These are phyloP conservation scores for Theretra japonica DNA, from an alignment of 2,888 invertebrate species.

Conservation along the genomic window DNA sequence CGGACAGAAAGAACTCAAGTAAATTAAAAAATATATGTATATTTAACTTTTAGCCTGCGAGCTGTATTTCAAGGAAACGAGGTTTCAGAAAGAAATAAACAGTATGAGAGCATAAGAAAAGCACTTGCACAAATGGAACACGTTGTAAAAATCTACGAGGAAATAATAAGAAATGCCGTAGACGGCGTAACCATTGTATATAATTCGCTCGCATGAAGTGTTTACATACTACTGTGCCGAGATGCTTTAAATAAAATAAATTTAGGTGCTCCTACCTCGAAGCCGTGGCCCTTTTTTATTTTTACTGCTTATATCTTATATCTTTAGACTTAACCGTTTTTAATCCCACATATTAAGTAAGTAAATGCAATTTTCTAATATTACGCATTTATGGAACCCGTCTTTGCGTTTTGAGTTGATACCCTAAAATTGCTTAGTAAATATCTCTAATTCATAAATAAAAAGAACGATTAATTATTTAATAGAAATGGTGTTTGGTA, in stretches of 20 bases:
- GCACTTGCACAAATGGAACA: conserved; percentile 44
- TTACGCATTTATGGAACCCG: too few relatives aligned
- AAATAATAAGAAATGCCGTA: conserved; percentile 39
- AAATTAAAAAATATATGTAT: conserved; percentile 33
- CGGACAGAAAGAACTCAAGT: conserved; percentile 32
- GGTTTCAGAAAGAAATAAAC: conserved; percentile 38
- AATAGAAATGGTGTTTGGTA: background rate
- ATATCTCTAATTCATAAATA: too few relatives aligned
- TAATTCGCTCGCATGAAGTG: background rate
- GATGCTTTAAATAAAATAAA: conserved; percentile 2
- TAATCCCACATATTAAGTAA: too few relatives aligned
- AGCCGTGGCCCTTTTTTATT: background rate
- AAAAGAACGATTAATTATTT: too few relatives aligned
- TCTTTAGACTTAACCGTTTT: too few relatives aligned
- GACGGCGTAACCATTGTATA: conserved; percentile 4
- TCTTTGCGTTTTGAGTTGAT: too few relatives aligned
- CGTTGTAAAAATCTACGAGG: conserved; percentile 39
- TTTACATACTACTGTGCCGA: background rate
- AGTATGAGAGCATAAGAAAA: conserved; percentile 40
- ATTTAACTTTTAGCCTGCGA: background rate
- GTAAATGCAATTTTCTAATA: too few relatives aligned
- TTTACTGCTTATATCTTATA: background rate
- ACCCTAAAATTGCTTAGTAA: too few relatives aligned
- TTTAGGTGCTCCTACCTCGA: background rate
- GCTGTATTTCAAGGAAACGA: conserved; percentile 22